Conservation (phyloP, 2,888 invertebrate species). For the Campoletis raptor region DNA sequence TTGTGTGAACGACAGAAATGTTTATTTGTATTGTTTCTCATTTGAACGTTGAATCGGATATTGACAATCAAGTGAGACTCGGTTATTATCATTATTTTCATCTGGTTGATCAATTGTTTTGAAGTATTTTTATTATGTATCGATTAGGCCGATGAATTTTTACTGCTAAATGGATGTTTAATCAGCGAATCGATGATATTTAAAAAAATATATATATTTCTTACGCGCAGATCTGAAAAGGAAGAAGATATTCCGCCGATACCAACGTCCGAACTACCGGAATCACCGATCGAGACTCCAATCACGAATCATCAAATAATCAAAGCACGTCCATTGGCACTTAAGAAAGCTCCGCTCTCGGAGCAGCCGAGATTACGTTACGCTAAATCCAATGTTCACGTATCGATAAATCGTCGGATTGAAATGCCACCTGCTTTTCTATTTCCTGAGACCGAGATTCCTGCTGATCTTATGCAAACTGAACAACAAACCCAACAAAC, state of each 20-base stretch:
- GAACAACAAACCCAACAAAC: constrained; percentile 76
- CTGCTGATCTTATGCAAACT: constrained; percentile 86
- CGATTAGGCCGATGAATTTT: background rate
- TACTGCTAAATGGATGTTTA: background rate
- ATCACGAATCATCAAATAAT: constrained; percentile 85
- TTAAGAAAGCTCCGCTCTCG: constrained; percentile 93
- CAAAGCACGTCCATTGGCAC: constrained; percentile 93
- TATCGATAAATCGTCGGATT: constrained; percentile 90
- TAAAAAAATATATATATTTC: background rate
- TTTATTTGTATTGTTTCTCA: constrained; percentile 12
- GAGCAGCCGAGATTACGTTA: constrained; percentile 92
- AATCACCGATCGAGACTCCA: constrained; percentile 82
- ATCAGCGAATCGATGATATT: background rate
- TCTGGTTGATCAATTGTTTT: background rate
- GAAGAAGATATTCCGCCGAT: constrained; percentile 83
- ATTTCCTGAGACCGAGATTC: constrained; percentile 91
- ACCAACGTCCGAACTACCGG: constrained; percentile 83
- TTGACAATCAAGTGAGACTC: constrained; percentile 42
- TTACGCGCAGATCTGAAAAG: constrained; percentile 77
- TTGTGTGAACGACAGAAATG: constrained; percentile 41
- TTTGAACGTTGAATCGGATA: constrained; percentile 44
- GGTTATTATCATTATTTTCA: constrained; percentile 1
- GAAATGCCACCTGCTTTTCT: constrained; percentile 94
- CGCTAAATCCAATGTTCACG: constrained; percentile 87
- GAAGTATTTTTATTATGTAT: background rate